Base-by-base conservation (phyloP, 2,888 invertebrate species). In the Holacanthella duospinosa region DNA sequence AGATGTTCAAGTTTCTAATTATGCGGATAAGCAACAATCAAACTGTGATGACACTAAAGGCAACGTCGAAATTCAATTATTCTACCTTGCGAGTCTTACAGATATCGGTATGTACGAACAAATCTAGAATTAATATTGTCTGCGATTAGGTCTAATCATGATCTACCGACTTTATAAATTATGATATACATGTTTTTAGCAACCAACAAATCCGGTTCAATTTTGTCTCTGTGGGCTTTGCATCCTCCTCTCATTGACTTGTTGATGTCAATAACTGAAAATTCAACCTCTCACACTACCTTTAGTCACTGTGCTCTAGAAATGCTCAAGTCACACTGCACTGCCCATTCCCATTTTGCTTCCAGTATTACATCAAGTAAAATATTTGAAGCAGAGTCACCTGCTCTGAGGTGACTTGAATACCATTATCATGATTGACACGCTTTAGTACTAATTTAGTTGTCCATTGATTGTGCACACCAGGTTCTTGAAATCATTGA, bases 341-440 rank as follows among this genome's bases (percentile, higher is more conserved):
- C 62, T 1, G 62, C 68, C 1, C 70, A 72, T 61, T 72, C 72
- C 6, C 70, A 72, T 55, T 72, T 70, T 54, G 68, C 71, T 1
- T 69, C 71, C 0, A 71, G 71, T 55, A 63, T 71, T 28, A 66
- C 67, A 3, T 66, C 65, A 19, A 64, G 66, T 1, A 67, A 67
- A 24, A 63, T 65, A 9, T 70, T 67, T 60, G 63, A 65, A 29
- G 27, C 67, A 19, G 70, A 69, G 1, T 69, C 70, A 6, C 70
- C 70, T 21, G 67, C 66, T 1, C 61, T 68, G 28, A 61, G 60
- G 69, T 69, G 59, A 57, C 12, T 36, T 36, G n/a, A n/a, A n/a
- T n/a, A n/a, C n/a, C n/a, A n/a, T n/a, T n/a, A n/a, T n/a, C n/a
- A n/a, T n/a, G n/a, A n/a, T n/a, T n/a, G n/a, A n/a, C n/a, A n/a